Evolutionary conservation across 1,140 invertebrate genomes (phyloP), one percentile per base, ranked within the genome.

Genomic region (Drosophila prosaltans): DNA sequence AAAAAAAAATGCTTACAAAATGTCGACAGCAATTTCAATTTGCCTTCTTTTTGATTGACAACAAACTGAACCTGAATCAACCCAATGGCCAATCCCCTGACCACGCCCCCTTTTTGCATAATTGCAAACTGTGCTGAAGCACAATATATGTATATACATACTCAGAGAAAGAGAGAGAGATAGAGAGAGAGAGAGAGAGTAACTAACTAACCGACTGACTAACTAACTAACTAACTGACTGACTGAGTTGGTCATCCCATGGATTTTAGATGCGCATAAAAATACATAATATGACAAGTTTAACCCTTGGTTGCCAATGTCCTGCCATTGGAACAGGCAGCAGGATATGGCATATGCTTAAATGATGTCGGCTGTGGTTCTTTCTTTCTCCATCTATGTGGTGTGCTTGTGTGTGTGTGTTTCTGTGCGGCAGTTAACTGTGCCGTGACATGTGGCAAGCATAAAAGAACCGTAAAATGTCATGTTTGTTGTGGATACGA

Each of bases 401-500:
- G 21, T 51, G 5, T 45, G n/a, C n/a, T n/a, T 67, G 55, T 41
- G 39, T 32, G 59, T 67, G 72, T 76, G 65, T 61, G 71, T 51
- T 51, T 10, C 72, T 78, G 65, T 86, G 69, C 66, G 84, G 72
- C 73, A 88, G 83, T 86, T 86, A 88, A 83, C 80, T 88, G 81
- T 86, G 80, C 81, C 80, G 69, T 89, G 83, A 83, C 83, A 88
- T 88, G 83, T 88, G 83, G 83, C 84, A 80, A 88, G 83, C 83
- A 88, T 88, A 88, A 88, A 88, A 88, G 84, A 88, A 89, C 83
- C 84, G 74, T 88, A 89, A 86, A 88, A 88, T 83, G 83, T 83
- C 80, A 88, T 89, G 83, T 88, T 88, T 89, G 84, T 80, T 83
- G 84, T 77, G 73, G 84, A 74, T 36, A 84, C 80, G 73, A 89